These are phyloP conservation scores for Graptemys geographica DNA, from an alignment of 2,797 vertebrate species.

Conservation along the genomic window DNA sequence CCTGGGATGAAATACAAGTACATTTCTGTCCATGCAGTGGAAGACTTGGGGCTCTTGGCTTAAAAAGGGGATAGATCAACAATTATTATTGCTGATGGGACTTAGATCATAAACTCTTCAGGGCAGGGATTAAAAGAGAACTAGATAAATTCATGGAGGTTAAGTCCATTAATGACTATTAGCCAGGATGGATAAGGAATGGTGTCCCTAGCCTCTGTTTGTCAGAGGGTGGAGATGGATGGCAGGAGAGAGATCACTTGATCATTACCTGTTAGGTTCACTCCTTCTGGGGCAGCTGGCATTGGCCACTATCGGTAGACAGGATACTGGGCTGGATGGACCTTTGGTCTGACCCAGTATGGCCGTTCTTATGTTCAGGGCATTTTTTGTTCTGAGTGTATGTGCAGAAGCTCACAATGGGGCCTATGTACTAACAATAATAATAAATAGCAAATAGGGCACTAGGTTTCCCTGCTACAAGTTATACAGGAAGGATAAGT, in stretches of 20 bases:
- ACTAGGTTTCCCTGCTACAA: neutral
- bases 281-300: too few species aligned
- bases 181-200: too few species aligned
- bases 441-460: neutral
- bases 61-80: neutral
- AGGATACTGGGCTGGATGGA: too few species aligned
- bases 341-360: too few species aligned
- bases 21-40: neutral
- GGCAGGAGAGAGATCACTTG: too few species aligned
- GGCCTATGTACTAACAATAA: neutral
- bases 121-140: neutral
- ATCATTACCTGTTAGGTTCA: too few species aligned
- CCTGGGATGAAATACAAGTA: neutral
- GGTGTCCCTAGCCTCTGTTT: too few species aligned
- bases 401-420: neutral
- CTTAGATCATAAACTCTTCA: neutral
- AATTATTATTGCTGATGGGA: neutral
- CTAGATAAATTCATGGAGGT: too few species aligned
- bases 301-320: too few species aligned
- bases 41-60: neutral
- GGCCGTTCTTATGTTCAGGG: too few species aligned
- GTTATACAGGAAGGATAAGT: neutral
- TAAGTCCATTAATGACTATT: too few species aligned
- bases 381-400: accelerated
- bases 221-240: too few species aligned